Percentiles rank a stretch among this genome's conserved stretches.
phyloP scores from a whole-genome alignment of 2,797 vertebrate species.

The Notolabrus celidotus region DNA sequence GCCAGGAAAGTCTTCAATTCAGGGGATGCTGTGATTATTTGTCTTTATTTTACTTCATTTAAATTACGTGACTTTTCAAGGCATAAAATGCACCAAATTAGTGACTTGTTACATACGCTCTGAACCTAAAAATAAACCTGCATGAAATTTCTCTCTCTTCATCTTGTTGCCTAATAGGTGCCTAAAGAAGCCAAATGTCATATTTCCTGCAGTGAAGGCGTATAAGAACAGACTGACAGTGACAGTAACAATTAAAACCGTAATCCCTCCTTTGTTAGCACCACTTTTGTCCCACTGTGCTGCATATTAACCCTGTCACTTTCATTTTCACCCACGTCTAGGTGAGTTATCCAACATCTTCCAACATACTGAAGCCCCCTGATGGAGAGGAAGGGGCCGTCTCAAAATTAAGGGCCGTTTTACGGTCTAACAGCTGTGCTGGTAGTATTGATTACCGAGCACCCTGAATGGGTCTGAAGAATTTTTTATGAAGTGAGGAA shows the following conservation, averaged over 20 bases:
- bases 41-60: slow-evolving; percentile 1
- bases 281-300: neutral
- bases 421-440: slow-evolving; percentile 83
- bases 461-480: slow-evolving; percentile 63
- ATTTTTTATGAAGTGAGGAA: slow-evolving; percentile 84
- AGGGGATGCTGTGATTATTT: neutral
- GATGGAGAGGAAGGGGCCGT: slow-evolving; percentile 58
- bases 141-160: too few species aligned
- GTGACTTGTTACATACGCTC: neutral
- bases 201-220: neutral
- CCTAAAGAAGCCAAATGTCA: neutral
- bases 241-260: neutral
- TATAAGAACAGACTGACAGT: neutral
- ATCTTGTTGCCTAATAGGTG: too few species aligned
- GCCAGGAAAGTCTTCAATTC: slow-evolving; percentile 2
- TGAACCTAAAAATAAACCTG: neutral
- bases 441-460: slow-evolving; percentile 82
- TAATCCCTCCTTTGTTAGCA: neutral
- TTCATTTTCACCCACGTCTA: slow-evolving; percentile 39
- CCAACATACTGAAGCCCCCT: slow-evolving; percentile 25
- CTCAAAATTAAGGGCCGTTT: slow-evolving; percentile 70
- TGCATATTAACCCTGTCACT: neutral
- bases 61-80: neutral
- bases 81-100: neutral
- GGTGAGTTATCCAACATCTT: slow-evolving; percentile 44